Percentiles rank a stretch among this genome's conserved stretches.
These are phyloP conservation scores for Mus spicilegus DNA, from an alignment of 2,113 vertebrate genomes.

Conservation along the genomic window DNA sequence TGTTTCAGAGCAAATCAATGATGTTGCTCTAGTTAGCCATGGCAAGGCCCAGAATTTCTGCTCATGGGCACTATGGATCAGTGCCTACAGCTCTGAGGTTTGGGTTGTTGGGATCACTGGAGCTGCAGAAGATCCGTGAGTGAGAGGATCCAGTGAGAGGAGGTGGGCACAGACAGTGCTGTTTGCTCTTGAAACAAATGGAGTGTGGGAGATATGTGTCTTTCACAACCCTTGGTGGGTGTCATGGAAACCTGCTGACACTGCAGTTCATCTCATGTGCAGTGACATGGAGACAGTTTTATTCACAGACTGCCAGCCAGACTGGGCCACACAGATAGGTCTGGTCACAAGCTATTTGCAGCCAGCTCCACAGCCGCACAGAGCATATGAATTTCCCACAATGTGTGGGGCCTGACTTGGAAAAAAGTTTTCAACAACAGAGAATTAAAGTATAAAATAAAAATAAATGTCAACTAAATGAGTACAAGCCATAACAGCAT, in stretches of 20 bases:
- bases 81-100: neutral
- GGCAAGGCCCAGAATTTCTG: neutral
- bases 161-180: neutral
- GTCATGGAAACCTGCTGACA: slow-evolving; percentile 23
- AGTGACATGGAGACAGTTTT: neutral
- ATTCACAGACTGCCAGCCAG: neutral
- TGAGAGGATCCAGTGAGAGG: too few relatives aligned
- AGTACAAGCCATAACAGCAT: neutral
- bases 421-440: neutral
- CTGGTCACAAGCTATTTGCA: neutral
- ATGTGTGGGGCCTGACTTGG: neutral
- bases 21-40: rapidly evolving
- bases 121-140: neutral
- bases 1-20: neutral
- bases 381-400: neutral
- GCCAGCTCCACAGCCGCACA: neutral
- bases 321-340: neutral
- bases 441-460: slow-evolving; percentile 34
- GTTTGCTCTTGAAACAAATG: neutral
- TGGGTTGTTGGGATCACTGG: neutral
- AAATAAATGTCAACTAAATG: slow-evolving; percentile 24
- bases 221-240: neutral
- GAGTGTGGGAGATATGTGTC: neutral
- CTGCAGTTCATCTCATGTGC: neutral
- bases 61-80: too few relatives aligned